Base-by-base conservation (phyloP, 2,888 invertebrate genomes). In the Tachina fera region DNA sequence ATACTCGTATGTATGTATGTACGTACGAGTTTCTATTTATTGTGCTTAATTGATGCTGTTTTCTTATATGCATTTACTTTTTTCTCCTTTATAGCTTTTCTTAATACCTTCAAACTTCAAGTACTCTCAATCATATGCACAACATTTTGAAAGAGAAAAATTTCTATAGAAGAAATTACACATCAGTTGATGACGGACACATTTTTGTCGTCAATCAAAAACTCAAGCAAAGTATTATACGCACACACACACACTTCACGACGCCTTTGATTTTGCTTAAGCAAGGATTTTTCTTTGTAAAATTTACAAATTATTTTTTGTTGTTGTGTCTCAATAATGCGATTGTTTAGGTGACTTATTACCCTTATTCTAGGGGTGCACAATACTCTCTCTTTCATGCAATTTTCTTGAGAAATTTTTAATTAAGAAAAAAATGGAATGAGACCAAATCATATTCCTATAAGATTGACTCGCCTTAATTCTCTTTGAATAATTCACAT, bases 151-250 rank as follows among this genome's bases (percentile, higher is more conserved):
- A 14, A 51, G 47, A 22, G 47, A 61, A 22, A 9, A 68, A 58
- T 49, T 11, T 56, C 49, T 65, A 43, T 72, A 47, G 58, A 65
- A 47, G 39, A 14, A 65, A 71, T 16, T 47, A 45, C n/a, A 43
- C 51, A 31, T 19, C 9, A 76, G 45, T 58, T 78, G 78, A 72
- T 67, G 68, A 58, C 72, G 67, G 61, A 61, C n/a, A 31, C 16
- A 53, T 56, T 49, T n/a, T 74, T 68, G 68, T 83, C 78, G 78
- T 74, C 83, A 83, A 83, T 83, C 72, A 83, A 67, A 56, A 60
- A 45, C 31, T 56, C 10, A n/a, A 19, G n/a, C 14, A 22, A 14
- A 51, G 11, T 71, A 45, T 31, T 45, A 47, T 10, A 45, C 19
- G 63, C 43, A 71, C 63, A 49, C 63, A 79, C 45, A 56, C 9